phyloP scores from a whole-genome alignment of 2,888 invertebrate genomes.

The Hemithea aestivaria region DNA sequence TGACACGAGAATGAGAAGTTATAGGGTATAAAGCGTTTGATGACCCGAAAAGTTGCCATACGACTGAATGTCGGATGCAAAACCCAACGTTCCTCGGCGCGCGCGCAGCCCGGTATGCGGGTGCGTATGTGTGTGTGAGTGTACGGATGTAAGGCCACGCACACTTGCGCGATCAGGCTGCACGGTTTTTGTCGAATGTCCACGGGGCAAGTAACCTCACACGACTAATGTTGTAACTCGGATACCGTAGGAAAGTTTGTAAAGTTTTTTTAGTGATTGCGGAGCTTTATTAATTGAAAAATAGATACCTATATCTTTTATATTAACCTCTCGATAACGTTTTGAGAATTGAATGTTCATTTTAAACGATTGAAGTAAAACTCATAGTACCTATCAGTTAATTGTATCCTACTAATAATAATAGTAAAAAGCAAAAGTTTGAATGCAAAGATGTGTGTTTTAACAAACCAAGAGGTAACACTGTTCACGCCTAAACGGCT shows the following conservation, averaged over 20 bases:
- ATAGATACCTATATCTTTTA: too few species aligned
- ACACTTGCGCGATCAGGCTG: conserved; percentile 50
- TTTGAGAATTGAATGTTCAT: too few species aligned
- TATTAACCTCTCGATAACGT: too few species aligned
- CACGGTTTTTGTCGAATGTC: conserved; percentile 78
- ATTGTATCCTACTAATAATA: too few species aligned
- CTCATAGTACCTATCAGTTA: too few species aligned
- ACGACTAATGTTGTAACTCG: conserved; percentile 49
- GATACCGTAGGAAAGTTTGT: conserved; percentile 13
- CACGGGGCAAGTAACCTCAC: conserved; percentile 74
- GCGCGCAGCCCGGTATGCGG: conserved; percentile 68
- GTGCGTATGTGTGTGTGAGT: conserved; percentile 41
- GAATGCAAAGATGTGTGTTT: too few species aligned
- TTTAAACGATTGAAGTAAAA: too few species aligned
- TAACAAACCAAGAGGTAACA: too few species aligned
- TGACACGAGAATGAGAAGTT: conserved; percentile 43
- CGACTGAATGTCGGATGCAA: conserved; percentile 72
- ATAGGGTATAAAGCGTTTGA: conserved; percentile 65
- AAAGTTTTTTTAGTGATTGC: neutral
- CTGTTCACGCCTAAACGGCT: too few species aligned
- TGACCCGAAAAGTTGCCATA: conserved; percentile 70
- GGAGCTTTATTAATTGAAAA: neutral
- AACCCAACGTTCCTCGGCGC: conserved; percentile 68
- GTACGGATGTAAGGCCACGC: conserved; percentile 31
- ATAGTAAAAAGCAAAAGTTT: too few species aligned